Percentiles rank a stretch among this genome's conserved stretches.
Conservation (phyloP, 2,888 invertebrate species). For the Notodonta dromedarius region DNA sequence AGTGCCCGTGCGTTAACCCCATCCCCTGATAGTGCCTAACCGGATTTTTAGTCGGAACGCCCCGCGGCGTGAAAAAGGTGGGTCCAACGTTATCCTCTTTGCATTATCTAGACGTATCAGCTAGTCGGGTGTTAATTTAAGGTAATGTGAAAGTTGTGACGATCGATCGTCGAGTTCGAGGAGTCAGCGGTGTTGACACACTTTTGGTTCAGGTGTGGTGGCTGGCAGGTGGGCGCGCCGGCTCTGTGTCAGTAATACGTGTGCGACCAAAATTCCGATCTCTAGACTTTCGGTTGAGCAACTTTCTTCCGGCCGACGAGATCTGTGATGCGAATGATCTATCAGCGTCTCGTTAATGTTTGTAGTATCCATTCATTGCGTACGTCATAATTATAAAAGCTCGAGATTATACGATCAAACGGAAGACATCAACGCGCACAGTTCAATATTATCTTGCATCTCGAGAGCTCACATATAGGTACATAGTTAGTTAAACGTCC, state of each 20-base stretch:
- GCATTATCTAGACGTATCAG: slow-evolving; percentile 53
- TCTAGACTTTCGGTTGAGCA: slow-evolving; percentile 73
- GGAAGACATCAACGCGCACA: slow-evolving; percentile 80
- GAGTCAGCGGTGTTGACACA: slow-evolving; percentile 78
- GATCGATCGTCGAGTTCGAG: slow-evolving; percentile 73
- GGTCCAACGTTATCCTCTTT: slow-evolving; percentile 43
- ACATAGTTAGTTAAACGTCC: slow-evolving; percentile 24
- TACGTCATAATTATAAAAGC: slow-evolving; percentile 42
- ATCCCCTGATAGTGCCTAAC: slow-evolving; percentile 81
- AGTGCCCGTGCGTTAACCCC: slow-evolving; percentile 81
- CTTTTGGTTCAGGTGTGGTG: slow-evolving; percentile 80
- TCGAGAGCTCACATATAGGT: slow-evolving; percentile 21
- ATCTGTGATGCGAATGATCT: slow-evolving; percentile 29
- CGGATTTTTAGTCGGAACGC: slow-evolving; percentile 76
- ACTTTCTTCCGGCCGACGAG: slow-evolving; percentile 73
- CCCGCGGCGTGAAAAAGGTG: slow-evolving; percentile 75
- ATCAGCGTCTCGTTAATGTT: slow-evolving; percentile 22
- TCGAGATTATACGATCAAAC: slow-evolving; percentile 51
- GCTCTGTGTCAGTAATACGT: slow-evolving; percentile 68
- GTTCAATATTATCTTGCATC: slow-evolving; percentile 33
- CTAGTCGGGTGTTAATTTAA: slow-evolving; percentile 73
- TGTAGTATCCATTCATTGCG: slow-evolving; percentile 17
- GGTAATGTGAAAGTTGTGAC: slow-evolving; percentile 82
- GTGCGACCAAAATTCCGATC: slow-evolving; percentile 79
- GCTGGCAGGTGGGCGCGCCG: slow-evolving; percentile 78